Conservation (phyloP, 2,113 vertebrate species). For the Mobula birostris region DNA sequence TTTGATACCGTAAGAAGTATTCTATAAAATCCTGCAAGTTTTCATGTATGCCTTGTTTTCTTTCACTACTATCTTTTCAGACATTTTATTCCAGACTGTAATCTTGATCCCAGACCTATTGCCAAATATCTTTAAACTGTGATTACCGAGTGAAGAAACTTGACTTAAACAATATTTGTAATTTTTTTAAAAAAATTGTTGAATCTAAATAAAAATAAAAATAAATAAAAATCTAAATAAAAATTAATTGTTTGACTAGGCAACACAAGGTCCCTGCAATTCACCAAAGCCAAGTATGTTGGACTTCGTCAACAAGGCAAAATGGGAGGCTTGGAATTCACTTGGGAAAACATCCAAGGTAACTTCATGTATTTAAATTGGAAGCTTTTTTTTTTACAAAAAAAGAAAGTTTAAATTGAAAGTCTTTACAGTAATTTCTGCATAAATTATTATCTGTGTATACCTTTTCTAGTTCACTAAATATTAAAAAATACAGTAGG, state of each 20-base stretch:
- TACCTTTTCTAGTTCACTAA: neutral
- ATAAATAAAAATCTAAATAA: neutral
- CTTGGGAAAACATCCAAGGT: constrained; percentile 75
- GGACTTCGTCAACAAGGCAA: constrained; percentile 81
- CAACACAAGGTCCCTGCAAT: constrained; percentile 76
- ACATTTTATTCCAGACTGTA: too few species aligned
- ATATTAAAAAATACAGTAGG: neutral
- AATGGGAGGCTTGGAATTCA: constrained; percentile 84
- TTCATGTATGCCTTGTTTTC: too few species aligned
- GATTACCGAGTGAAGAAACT: neutral
- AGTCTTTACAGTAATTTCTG: neutral
- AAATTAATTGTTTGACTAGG: constrained; percentile 52
- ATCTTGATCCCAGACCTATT: neutral
- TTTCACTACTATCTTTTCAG: too few species aligned
- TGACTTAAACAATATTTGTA: neutral
- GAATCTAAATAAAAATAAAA: neutral
- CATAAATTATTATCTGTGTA: neutral
- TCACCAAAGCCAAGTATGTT: constrained; percentile 75
- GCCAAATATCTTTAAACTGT: neutral
- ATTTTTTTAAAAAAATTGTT: neutral
- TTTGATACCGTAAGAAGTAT: too few species aligned
- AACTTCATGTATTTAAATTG: constrained; percentile 25
- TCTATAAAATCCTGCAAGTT: too few species aligned
- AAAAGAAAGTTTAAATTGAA: neutral
- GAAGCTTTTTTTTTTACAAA: neutral